phyloP scores from a whole-genome alignment of 2,797 vertebrate species.

The Chaenodraco wilsoni region DNA sequence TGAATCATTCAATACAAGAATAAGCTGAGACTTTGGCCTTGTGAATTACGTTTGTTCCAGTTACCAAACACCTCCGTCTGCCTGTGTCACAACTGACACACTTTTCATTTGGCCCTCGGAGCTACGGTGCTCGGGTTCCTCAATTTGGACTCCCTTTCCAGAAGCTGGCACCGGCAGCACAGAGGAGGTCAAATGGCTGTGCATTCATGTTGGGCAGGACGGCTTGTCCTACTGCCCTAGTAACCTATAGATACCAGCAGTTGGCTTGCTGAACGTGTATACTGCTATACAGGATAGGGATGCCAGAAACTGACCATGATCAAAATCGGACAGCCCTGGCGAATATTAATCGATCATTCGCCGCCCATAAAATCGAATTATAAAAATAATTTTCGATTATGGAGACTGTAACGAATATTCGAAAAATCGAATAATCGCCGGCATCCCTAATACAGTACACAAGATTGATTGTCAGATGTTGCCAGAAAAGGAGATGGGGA shows the following conservation, averaged over 20 bases:
- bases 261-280: slow-evolving; percentile 36
- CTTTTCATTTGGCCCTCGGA: slow-evolving; percentile 41
- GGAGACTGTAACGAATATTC: too few relatives aligned
- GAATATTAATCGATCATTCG: too few relatives aligned
- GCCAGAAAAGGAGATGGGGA: not conserved
- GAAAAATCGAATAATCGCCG: too few relatives aligned
- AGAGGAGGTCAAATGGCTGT: slow-evolving; percentile 56
- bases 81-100: slow-evolving; percentile 49
- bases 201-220: slow-evolving; percentile 34
- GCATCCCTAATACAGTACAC: not conserved
- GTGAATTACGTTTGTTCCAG: slow-evolving; percentile 30
- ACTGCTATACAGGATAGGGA: slow-evolving; percentile 1
- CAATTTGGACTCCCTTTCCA: slow-evolving; percentile 47
- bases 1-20: slow-evolving; percentile 24
- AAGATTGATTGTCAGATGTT: slow-evolving; percentile 17
- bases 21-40: slow-evolving; percentile 12
- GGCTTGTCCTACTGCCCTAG: slow-evolving; percentile 71
- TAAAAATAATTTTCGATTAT: too few relatives aligned
- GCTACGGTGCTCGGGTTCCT: slow-evolving; percentile 57
- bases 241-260: slow-evolving; percentile 41
- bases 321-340: too few relatives aligned
- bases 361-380: too few relatives aligned
- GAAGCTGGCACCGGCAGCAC: slow-evolving; percentile 56
- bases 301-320: too few relatives aligned
- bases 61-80: slow-evolving; percentile 31